Conservation (phyloP, 2,113 vertebrate species). For the Chaetodon auriga region DNA sequence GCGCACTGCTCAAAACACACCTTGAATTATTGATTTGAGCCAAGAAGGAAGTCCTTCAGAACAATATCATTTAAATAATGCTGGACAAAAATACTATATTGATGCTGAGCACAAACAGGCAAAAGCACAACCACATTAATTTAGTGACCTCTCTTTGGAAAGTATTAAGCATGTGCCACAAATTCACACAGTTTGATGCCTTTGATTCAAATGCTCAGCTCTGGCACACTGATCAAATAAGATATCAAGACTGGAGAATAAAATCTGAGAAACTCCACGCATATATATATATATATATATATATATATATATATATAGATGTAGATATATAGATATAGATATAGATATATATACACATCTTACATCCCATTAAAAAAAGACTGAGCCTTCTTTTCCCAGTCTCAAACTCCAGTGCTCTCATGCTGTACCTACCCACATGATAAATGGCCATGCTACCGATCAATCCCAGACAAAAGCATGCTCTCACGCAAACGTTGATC, state of each 20-base stretch:
- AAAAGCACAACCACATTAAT: constrained; percentile 12
- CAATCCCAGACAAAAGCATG: constrained; percentile 45
- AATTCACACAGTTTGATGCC: not conserved
- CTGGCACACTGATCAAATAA: not conserved
- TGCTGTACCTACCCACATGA: constrained; percentile 21
- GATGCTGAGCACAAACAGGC: not conserved
- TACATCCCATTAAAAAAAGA: constrained; percentile 5
- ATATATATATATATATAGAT: too few relatives aligned
- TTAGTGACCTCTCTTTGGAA: not conserved
- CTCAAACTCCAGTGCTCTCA: not conserved
- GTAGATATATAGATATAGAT: too few relatives aligned
- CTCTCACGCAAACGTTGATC: constrained; percentile 24
- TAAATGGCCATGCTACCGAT: constrained; percentile 24
- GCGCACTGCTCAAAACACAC: constrained; percentile 65
- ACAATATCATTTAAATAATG: constrained; percentile 29
- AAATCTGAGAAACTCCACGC: not conserved
- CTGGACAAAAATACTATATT: not conserved
- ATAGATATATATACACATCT: not conserved
- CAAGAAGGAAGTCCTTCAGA: constrained; percentile 50
- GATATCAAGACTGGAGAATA: not conserved
- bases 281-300: too few relatives aligned
- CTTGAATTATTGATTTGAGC: constrained; percentile 72
- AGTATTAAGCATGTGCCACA: not conserved
- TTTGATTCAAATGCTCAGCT: constrained; percentile 6
- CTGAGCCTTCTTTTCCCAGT: not conserved